Conservation (phyloP, 2,113 vertebrate genomes). For the Pollimyrus isidori region DNA sequence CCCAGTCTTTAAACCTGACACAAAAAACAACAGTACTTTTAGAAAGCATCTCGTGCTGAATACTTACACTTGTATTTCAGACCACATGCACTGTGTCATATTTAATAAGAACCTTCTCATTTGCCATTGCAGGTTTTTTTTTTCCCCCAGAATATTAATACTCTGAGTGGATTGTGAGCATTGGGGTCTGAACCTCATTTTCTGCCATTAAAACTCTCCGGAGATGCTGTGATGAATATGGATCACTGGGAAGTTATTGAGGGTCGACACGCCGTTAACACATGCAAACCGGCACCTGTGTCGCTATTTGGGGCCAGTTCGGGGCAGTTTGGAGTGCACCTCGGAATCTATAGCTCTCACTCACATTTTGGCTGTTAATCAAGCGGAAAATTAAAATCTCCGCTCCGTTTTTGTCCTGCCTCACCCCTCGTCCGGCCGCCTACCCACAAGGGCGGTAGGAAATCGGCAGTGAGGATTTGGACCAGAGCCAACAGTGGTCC, state of each 20-base stretch:
- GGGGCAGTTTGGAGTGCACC: not conserved
- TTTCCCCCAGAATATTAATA: not conserved
- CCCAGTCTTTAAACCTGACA: not conserved
- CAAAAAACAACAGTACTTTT: not conserved
- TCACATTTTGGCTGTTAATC: constrained; percentile 56
- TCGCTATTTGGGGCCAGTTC: not conserved
- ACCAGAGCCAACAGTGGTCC: not conserved
- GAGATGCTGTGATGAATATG: not conserved
- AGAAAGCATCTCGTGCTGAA: not conserved
- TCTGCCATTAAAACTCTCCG: not conserved
- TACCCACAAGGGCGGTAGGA: not conserved
- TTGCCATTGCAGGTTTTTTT: not conserved
- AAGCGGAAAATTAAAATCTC: constrained; percentile 58
- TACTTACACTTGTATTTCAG: not conserved
- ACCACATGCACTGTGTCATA: not conserved
- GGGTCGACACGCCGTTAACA: not conserved
- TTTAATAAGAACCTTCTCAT: not conserved
- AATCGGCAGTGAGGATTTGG: not conserved
- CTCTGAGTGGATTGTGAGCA: not conserved
- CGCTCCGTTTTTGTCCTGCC: not conserved
- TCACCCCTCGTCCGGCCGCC: not conserved
- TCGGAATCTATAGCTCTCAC: constrained; percentile 33
- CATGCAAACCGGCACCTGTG: not conserved
- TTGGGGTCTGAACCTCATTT: not conserved
- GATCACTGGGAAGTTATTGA: not conserved